Conservation (phyloP, 2,113 vertebrate genomes). For the Smithornis capensis region DNA sequence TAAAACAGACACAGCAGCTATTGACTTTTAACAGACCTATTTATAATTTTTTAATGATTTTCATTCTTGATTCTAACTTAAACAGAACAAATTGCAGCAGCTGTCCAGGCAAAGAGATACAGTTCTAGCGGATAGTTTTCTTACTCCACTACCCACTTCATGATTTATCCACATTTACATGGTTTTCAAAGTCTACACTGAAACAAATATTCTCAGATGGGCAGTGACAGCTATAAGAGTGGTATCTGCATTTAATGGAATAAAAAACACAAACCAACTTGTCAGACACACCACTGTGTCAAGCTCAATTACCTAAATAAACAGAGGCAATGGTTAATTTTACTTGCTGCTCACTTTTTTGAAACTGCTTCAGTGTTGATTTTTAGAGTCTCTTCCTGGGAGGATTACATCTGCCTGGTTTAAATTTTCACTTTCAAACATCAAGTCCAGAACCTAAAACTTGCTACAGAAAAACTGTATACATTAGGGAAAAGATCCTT, state of each 20-base stretch:
- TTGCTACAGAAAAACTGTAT: neutral
- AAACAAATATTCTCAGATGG: neutral
- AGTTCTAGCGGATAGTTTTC: neutral
- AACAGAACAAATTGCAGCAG: neutral
- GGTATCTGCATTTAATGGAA: neutral
- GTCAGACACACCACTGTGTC: slow-evolving; percentile 23
- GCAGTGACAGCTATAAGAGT: neutral
- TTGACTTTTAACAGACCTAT: neutral
- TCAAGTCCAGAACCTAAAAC: neutral
- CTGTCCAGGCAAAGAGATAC: neutral
- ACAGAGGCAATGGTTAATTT: slow-evolving; percentile 32
- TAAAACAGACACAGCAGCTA: neutral
- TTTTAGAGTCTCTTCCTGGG: neutral
- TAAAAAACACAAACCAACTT: slow-evolving; percentile 24
- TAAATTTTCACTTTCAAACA: slow-evolving; percentile 26
- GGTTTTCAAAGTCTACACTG: neutral
- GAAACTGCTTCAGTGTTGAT: neutral
- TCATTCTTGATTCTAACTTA: neutral
- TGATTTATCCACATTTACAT: neutral
- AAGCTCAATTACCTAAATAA: slow-evolving; percentile 48
- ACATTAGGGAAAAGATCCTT: neutral
- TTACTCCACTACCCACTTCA: neutral
- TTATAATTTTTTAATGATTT: neutral
- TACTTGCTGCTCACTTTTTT: neutral
- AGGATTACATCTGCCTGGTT: slow-evolving; percentile 24